Base-by-base conservation (phyloP, 1,140 invertebrate genomes). In the Varroa destructor region DNA sequence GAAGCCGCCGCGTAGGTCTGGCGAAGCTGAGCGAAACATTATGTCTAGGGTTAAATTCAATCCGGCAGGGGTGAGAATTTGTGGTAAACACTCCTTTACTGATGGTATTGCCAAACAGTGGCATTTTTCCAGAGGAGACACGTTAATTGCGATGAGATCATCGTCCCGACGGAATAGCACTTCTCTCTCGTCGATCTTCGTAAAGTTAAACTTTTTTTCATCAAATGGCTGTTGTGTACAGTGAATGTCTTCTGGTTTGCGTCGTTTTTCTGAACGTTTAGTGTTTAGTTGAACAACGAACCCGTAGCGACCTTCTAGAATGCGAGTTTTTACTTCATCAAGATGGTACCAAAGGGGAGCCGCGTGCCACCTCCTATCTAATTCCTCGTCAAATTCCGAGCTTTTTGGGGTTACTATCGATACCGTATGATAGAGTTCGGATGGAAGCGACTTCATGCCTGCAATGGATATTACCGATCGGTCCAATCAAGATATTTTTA, bases 1-100 rank as follows among this genome's bases (percentile, higher is more conserved):
- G 61, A 67, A 67, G 1, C 61, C 61, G 40, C 61, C 61, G 14
- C 61, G 40, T 12, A 67, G 61, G 36, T 67, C 61, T 12, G 61
- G 12, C 12, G 61, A 67, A n/a, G 40, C 61, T 36, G 61, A 67
- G 61, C 61, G 61, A 37, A 67, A 67, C 61, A 67, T 67, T 1
- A 67, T 12, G 2, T 67, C 61, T 12, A 67, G 61, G 1, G 61
- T 67, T 12, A 67, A 40, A 37, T 67, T 67, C 37, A 67, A 40
- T 43, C 61, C 61, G 12, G 10, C 61, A 12, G 61, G 40, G 37
- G 61, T 67, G 5, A 67, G 36, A 25, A 67, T 37, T 37, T 67
- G 61, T 37, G 61, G 61, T 3, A 67, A 37, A 67, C 10, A 67
- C 14, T n/a, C 36, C 14, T 12, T 43, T 37, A 67, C 61, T 12